Evolutionary conservation across 2,113 vertebrate species (phyloP).

Genomic region (Anolis sagrei): DNA sequence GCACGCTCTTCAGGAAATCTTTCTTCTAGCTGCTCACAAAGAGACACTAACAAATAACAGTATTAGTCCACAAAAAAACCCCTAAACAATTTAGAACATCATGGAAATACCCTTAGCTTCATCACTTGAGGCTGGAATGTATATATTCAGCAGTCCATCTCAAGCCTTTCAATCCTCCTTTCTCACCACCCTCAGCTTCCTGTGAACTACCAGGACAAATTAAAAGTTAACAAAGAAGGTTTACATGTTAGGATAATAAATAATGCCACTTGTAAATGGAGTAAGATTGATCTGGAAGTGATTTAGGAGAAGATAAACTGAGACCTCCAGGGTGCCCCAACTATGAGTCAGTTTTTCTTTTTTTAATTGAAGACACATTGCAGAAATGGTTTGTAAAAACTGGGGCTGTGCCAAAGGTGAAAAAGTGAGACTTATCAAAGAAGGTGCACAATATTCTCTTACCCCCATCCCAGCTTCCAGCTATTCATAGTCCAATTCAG

Average conservation of each 20-base stretch:
- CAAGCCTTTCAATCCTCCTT: not conserved
- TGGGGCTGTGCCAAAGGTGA: not conserved
- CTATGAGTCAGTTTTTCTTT: constrained; percentile 4
- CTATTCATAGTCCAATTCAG: not conserved
- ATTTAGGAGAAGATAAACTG: constrained; percentile 16
- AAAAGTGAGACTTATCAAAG: too few relatives aligned
- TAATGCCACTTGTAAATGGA: not conserved
- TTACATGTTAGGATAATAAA: constrained; percentile 6
- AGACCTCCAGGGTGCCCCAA: not conserved
- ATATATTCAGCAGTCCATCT: not conserved
- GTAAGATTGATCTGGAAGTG: constrained; percentile 1
- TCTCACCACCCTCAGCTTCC: not conserved
- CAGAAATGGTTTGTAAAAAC: not conserved
- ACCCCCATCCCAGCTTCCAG: not conserved
- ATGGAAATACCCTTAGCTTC: too few relatives aligned
- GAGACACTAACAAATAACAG: not conserved
- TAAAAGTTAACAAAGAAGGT: not conserved
- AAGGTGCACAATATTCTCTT: not conserved
- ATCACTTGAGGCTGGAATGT: not conserved
- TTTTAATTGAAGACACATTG: not conserved
- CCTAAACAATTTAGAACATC: not conserved
- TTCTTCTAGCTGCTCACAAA: not conserved
- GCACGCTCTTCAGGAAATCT: not conserved
- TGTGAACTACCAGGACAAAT: not conserved
- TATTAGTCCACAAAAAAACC: not conserved